Evolutionary conservation across 1,140 invertebrate genomes (phyloP).

Genomic region (Diabrotica virgifera): DNA sequence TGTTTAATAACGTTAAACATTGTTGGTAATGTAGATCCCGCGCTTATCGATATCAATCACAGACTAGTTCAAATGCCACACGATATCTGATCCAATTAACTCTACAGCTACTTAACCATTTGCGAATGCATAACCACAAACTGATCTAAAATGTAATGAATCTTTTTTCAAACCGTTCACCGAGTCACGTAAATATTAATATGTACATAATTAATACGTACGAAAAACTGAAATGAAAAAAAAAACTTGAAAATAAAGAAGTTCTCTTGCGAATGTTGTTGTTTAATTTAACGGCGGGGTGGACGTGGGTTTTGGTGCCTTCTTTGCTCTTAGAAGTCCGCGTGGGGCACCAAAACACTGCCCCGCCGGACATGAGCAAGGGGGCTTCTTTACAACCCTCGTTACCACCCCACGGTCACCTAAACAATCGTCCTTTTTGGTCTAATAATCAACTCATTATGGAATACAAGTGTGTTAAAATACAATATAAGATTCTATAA

Average conservation of each 20-base stretch:
- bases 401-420: conserved; percentile 28
- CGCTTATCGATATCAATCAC: no score
- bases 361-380: conserved; percentile 51
- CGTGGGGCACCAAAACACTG: conserved; percentile 71
- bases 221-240: conserved; percentile 16
- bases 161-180: background rate
- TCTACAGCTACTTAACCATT: no score
- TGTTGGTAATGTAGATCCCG: no score
- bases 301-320: conserved; percentile 51
- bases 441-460: no score
- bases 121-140: no score
- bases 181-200: conserved; percentile 13
- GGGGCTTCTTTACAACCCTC: conserved; percentile 47
- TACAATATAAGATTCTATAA: no score
- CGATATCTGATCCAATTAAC: no score
- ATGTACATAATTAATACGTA: conserved; percentile 33
- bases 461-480: no score
- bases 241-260: conserved; percentile 45
- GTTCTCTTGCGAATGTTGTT: conserved; percentile 48
- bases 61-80: no score
- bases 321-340: conserved; percentile 46
- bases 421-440: background rate
- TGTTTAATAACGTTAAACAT: no score
- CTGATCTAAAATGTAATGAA: background rate
- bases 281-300: conserved; percentile 37